Evolutionary conservation across 2,113 vertebrate genomes (phyloP), one percentile per base, ranked within the genome.

Genomic region (Indri indri): DNA sequence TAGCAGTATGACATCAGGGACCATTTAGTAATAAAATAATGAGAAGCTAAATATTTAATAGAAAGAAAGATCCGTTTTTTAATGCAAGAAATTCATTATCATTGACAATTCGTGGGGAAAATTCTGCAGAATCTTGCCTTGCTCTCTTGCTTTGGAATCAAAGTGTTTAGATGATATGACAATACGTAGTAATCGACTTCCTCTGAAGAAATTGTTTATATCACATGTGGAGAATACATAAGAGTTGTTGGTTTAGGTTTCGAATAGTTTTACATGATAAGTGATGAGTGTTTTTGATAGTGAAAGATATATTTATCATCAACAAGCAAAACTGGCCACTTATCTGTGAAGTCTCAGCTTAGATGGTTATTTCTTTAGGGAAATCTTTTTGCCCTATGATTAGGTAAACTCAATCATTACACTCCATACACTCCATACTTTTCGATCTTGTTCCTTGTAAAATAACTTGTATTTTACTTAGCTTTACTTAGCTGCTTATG

Each of bases 51-150:
- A 61, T 81, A 68, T 85, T 81, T 89, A 81, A 86, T 85, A 47
- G 59, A 74, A 79, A 76, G 50, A 96, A 90, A 37, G 22, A 57
- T 54, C 30, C 40, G 23, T 47, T 57, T 59, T 89, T 83, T 68
- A 93, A 70, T 88, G 25, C 34, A 23, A 91, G 83, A 88, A 89
- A 40, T 45, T 42, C n/a, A 81, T 88, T 71, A 42, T 63, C 22
- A 45, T 45, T 70, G 32, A 79, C 32, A 88, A 50, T 79, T 90
- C 30, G 50, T 91, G 27, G 27, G 14, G 79, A 85, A 45, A 85
- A 66, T 71, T 92, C 90, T 97, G 16, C 5, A 88, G 50, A 88
- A 25, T 81, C 47, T 91, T 81, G 34, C 59, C 66, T 85, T 80
- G 13, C 13, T 94, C 63, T 76, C 66, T 22, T 80, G 30, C 30